phyloP scores from a whole-genome alignment of 1,140 invertebrate genomes.

The Drosophila sturtevanti region DNA sequence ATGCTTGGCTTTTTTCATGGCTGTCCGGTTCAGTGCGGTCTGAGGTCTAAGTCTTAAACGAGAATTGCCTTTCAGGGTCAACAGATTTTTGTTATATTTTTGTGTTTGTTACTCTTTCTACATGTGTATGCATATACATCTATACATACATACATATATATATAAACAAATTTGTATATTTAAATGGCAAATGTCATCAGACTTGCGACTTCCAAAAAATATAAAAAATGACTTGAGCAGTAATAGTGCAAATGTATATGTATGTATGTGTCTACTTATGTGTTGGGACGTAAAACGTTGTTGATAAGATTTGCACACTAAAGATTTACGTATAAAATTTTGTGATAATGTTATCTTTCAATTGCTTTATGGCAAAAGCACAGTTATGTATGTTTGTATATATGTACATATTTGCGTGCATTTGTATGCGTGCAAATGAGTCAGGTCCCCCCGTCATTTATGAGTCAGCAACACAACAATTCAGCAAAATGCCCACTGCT shows the following conservation, averaged over 20 bases:
- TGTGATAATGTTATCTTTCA: conserved; percentile 36
- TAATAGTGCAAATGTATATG: conserved; percentile 4
- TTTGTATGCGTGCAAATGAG: conserved; percentile 24
- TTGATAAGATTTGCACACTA: conserved; percentile 49
- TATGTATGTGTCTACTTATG: neutral
- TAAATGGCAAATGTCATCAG: conserved; percentile 13
- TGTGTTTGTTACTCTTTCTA: neutral
- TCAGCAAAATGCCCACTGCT: neutral
- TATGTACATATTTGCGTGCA: neutral
- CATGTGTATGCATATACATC: neutral
- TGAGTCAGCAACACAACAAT: conserved; percentile 10
- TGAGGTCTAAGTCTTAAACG: conserved; percentile 11
- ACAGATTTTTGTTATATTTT: conserved; percentile 7
- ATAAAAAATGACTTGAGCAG: neutral
- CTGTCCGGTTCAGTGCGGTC: conserved; percentile 1
- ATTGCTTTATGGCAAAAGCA: conserved; percentile 38
- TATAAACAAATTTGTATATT: neutral
- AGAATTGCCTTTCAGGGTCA: conserved; percentile 19
- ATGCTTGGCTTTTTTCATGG: neutral
- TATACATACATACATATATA: neutral
- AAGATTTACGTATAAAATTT: conserved; percentile 54
- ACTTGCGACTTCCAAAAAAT: neutral
- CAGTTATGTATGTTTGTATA: conserved; percentile 13
- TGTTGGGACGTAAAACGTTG: neutral
- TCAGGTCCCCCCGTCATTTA: conserved; percentile 12